Evolutionary conservation across 1,140 invertebrate species (phyloP), one percentile per base, ranked within the genome.

Genomic region (Philotrypesis tridentata): DNA sequence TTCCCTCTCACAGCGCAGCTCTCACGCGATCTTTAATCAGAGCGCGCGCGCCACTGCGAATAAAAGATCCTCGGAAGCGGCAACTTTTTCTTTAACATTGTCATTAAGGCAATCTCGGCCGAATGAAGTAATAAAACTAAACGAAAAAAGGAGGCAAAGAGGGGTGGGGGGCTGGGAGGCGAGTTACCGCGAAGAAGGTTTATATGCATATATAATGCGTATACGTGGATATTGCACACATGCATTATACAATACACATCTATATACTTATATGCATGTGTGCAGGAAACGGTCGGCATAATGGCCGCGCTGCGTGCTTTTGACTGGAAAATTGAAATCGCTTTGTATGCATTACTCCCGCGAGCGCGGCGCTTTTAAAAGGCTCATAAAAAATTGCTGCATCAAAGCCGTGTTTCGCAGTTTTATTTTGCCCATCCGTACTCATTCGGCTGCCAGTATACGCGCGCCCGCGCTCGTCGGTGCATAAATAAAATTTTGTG

Each of bases 251-350:
- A 37, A 37, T 37, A 43, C 40, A 55, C 17, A 6, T 14, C 2
- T 55, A 55, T 6, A 65, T 3, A 61, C 60, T 14, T 25, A 33
- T 37, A 43, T 40, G 33, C 33, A 37, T 37, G 3, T 37, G 33
- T 37, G 9, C 33, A 73, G 43, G 25, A 37, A 72, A 72, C 73
- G 37, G 78, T 25, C 70, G 33, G 4, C 25, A 63, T 81, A 75
- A 81, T 75, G 63, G 63, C 61, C 17, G 12, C 7, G 27, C 29
- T 67, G 72, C n/a, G n/a, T 75, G 79, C 72, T 75, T 81, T 74
- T 81, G 40, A 81, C 72, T 81, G 72, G 72, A 76, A 82, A 82
- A 82, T 82, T 82, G 73, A 82, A 82, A 82, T 82, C 43, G 65
- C 67, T 82, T 63, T 75, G 72, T 81, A 81, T 68, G 79, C 61